A percentile compares a stretch with the other conserved stretches of the same genome.
Conservation (phyloP, 2,113 vertebrate genomes). For the Xenopus tropicalis region UCB_Xtro_10.0 CM004447.2:150058501-150059000, state of each 20-base stretch:
- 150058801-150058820: not conserved
- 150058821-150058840: slow-evolving; percentile 52
- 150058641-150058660: not conserved
- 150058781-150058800: not conserved
- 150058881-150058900: slow-evolving; percentile 76
- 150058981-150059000: slow-evolving; percentile 68
- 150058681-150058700: not conserved
- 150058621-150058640: not conserved
- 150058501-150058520: too few species aligned
- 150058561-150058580: too few species aligned
- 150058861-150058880: slow-evolving; percentile 66
- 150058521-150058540: too few species aligned
- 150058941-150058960: slow-evolving; percentile 64
- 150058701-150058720: not conserved
- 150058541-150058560: too few species aligned
- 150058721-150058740: not conserved
- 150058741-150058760: not conserved
- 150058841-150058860: slow-evolving; percentile 63
- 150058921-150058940: slow-evolving; percentile 54
- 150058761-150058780: slow-evolving; percentile 1
- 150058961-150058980: slow-evolving; percentile 63
- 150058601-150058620: not conserved
- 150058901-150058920: slow-evolving; percentile 62
- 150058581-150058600: not conserved
- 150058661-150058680: not conserved